phyloP scores from a whole-genome alignment of 2,113 vertebrate species.

The Chaetorhynchus papuensis region DNA sequence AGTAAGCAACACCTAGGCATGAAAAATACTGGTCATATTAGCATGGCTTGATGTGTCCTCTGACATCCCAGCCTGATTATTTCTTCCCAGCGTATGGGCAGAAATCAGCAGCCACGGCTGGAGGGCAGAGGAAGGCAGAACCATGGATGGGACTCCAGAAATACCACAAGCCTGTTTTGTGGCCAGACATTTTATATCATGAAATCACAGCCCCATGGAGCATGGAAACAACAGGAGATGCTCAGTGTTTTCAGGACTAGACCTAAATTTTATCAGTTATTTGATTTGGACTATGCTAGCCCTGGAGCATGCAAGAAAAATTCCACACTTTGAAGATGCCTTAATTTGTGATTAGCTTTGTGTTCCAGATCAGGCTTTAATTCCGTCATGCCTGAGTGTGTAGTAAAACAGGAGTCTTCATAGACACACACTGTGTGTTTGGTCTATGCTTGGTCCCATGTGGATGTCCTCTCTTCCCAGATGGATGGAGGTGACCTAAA shows the following conservation, averaged over 20 bases:
- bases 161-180: background rate
- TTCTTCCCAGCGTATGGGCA: background rate
- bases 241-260: background rate
- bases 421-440: background rate
- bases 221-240: background rate
- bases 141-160: background rate
- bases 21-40: background rate
- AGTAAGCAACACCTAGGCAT: background rate
- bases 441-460: accelerated
- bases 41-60: background rate
- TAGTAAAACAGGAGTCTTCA: background rate
- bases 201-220: background rate
- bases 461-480: background rate
- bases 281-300: background rate
- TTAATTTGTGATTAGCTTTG: background rate
- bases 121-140: background rate
- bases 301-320: background rate
- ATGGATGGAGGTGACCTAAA: background rate
- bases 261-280: background rate
- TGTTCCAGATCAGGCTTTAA: background rate
- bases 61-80: background rate
- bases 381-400: background rate
- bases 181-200: background rate
- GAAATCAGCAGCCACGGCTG: background rate
- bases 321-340: background rate